phyloP scores from a whole-genome alignment of 2,797 vertebrate species.

The Coreius guichenoti region DNA sequence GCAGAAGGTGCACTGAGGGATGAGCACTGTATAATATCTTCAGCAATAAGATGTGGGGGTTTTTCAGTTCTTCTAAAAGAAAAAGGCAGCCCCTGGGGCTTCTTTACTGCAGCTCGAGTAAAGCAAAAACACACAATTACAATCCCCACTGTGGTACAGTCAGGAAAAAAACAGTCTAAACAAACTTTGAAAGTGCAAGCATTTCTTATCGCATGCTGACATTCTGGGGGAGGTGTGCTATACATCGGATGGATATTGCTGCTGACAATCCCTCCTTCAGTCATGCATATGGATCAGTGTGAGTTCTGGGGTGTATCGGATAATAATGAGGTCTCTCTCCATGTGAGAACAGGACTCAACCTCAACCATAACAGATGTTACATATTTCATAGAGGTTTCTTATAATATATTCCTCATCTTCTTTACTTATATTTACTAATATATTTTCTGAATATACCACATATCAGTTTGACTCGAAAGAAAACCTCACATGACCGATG shows the following conservation, averaged over 20 bases:
- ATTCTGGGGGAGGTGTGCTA: conserved; percentile 28
- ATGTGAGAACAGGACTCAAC: neutral
- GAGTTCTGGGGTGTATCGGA: neutral
- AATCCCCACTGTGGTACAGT: neutral
- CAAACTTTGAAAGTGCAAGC: conserved; percentile 14
- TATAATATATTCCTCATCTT: neutral
- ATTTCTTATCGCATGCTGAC: neutral
- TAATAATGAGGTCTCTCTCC: conserved; percentile 19
- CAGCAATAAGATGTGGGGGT: conserved; percentile 12
- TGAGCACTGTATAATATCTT: conserved; percentile 22
- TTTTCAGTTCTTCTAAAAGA: neutral
- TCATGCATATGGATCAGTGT: conserved; percentile 38
- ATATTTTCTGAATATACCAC: neutral
- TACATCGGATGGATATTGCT: conserved; percentile 12
- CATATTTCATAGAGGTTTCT: neutral
- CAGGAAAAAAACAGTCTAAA: neutral
- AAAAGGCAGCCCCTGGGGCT: conserved; percentile 22
- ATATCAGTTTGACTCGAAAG: neutral
- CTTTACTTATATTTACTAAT: neutral
- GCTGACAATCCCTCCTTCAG: conserved; percentile 19
- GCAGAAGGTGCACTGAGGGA: neutral
- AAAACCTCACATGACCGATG: neutral
- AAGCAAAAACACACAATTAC: conserved; percentile 32
- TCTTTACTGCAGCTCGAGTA: neutral
- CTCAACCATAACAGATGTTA: neutral